A percentile compares a stretch with the other conserved stretches of the same genome.
These are phyloP conservation scores for Sebastes variabilis DNA, from an alignment of 2,797 vertebrate species.

Conservation along the genomic window DNA sequence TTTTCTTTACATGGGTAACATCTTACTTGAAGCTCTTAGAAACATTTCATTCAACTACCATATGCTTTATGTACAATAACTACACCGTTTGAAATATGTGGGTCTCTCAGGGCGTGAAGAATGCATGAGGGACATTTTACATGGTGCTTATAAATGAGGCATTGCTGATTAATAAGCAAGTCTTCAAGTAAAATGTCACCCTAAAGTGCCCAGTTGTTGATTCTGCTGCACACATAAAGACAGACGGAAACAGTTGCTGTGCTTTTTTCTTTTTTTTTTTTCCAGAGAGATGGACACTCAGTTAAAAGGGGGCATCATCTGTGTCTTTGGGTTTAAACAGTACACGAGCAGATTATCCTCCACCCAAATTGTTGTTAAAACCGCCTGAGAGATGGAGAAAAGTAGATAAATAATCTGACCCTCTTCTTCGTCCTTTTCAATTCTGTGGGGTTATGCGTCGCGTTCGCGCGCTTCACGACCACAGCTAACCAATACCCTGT, in stretches of 20 bases:
- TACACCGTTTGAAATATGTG: conserved; percentile 23
- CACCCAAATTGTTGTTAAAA: conserved; percentile 52
- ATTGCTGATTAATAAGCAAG: conserved; percentile 49
- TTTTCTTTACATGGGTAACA: conserved; percentile 62
- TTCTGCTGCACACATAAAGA: conserved; percentile 68
- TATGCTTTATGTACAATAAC: conserved; percentile 68
- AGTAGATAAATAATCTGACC: conserved; percentile 39
- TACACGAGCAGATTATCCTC: conserved; percentile 58
- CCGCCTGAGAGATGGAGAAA: conserved; percentile 65
- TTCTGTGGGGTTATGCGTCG: conserved; percentile 1
- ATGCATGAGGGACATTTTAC: conserved; percentile 51
- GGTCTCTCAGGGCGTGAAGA: conserved; percentile 9
- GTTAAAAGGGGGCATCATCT: conserved; percentile 47
- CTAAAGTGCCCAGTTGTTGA: conserved; percentile 73
- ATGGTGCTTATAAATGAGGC: conserved; percentile 47
- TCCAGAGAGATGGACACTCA: conserved; percentile 43
- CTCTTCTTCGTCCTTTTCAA: not conserved
- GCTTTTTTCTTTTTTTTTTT: conserved; percentile 49
- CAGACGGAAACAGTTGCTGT: conserved; percentile 59
- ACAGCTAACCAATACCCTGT: conserved; percentile 64
- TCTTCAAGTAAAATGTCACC: conserved; percentile 75
- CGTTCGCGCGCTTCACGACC: conserved; percentile 3
- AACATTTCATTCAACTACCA: conserved; percentile 40
- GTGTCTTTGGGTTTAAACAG: conserved; percentile 67
- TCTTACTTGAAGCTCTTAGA: conserved; percentile 70